Evolutionary conservation across 1,140 invertebrate genomes (phyloP), one percentile per base, ranked within the genome.

Genomic region (Orius insidiosus): DNA sequence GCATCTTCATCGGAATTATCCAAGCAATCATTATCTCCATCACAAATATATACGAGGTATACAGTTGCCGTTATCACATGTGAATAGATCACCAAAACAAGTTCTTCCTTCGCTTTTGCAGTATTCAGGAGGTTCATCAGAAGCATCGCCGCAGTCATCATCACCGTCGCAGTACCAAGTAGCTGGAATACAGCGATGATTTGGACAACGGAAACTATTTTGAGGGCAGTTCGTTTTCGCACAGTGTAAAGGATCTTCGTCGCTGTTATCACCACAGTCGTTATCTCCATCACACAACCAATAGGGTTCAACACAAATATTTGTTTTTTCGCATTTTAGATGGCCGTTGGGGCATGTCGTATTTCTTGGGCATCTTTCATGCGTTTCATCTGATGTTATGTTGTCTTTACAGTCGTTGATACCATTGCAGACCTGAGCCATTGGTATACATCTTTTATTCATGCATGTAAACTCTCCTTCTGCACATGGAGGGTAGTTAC

Each of bases 11-110:
- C 89, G 18, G 83, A 88, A 58, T 80, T 80, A 59, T 96, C 93
- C 51, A 85, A 63, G 60, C 94, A 98, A 63, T 98, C 90, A 58
- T 90, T 86, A 59, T 92, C 85, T 1, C 87, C 88, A 61, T 98
- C 93, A 58, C 95, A 98, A n/a, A 94, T 88, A 98, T 49, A 88
- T 92, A 48, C 85, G 69, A 0, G 87, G 88, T 52, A 98, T 92
- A 60, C 94, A 98, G 57, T 93, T 94, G 5, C 90, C 92, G 63
- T 96, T 96, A 56, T 88, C 85, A 58, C 94, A 98, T 0, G 89
- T 93, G 57, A 95, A 96, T 0, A 93, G 64, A 61, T 94, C 89
- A 0, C 89, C 85, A 53, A 90, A 93, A 59, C 93, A 97, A 1
- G 88, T 94, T 52, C 88, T 71, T n/a, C 86, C 87, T 60, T 92